These are phyloP conservation scores for Leucophenga maculata DNA, from an alignment of 2,888 invertebrate species.

Conservation along the genomic window DNA sequence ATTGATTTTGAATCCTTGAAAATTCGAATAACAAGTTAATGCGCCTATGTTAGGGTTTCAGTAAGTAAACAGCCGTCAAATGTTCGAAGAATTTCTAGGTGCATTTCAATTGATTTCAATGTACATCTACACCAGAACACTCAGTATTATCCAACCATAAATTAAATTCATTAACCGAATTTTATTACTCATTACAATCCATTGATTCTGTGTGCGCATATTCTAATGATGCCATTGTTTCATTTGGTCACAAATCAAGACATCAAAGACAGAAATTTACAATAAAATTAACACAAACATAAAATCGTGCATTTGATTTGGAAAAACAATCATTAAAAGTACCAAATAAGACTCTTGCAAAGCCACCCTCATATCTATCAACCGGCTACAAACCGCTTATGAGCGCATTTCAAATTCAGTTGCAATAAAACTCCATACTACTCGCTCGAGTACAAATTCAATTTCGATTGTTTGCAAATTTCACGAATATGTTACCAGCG, in stretches of 20 bases:
- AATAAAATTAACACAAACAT: slow-evolving; percentile 5
- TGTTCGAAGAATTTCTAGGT: too few species aligned
- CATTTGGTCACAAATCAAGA: slow-evolving; percentile 3
- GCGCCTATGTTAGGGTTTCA: too few species aligned
- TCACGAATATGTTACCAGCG: slow-evolving; percentile 37
- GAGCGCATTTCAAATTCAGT: background rate
- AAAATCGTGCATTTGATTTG: slow-evolving; percentile 22
- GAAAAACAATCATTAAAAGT: background rate
- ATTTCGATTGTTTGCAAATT: slow-evolving; percentile 62
- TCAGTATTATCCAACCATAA: background rate
- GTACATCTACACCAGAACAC: background rate
- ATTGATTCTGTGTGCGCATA: background rate
- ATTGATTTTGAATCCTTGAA: too few species aligned
- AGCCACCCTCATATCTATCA: background rate
- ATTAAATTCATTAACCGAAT: background rate
- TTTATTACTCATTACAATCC: slow-evolving; percentile 12
- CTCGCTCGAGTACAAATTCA: slow-evolving; percentile 46
- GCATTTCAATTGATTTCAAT: background rate
- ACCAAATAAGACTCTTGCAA: background rate
- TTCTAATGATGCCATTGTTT: slow-evolving; percentile 19
- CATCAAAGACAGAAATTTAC: slow-evolving; percentile 14
- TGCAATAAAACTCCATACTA: too few species aligned
- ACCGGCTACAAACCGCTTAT: background rate
- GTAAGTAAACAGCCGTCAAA: too few species aligned
- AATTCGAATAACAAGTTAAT: too few species aligned